Evolutionary conservation across 1,140 invertebrate genomes (phyloP).

Genomic region (Plectus sambesii): DNA sequence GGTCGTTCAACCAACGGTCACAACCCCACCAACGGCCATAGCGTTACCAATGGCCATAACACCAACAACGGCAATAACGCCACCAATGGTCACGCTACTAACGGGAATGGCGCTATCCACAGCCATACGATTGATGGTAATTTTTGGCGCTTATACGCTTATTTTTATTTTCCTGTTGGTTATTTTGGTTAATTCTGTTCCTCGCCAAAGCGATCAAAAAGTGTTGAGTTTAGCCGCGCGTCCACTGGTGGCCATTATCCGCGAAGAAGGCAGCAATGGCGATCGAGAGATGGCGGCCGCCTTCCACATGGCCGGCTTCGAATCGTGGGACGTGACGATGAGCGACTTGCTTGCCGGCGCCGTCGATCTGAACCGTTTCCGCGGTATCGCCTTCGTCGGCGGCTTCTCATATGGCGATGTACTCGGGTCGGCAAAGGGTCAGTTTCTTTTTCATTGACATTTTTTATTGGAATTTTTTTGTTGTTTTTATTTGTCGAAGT

Average conservation of each 20-base stretch:
- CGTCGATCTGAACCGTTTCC: slow-evolving; percentile 64
- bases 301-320: slow-evolving; percentile 76
- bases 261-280: slow-evolving; percentile 93
- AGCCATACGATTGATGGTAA: too few relatives aligned
- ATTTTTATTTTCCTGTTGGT: too few relatives aligned
- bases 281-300: slow-evolving; percentile 94
- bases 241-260: slow-evolving; percentile 70
- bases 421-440: slow-evolving; percentile 79
- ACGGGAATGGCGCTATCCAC: too few relatives aligned
- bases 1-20: too few relatives aligned
- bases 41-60: too few relatives aligned
- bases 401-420: slow-evolving; percentile 98
- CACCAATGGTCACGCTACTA: too few relatives aligned
- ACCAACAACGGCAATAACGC: too few relatives aligned
- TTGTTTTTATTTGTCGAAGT: slow-evolving; percentile 1
- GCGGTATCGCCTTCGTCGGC: slow-evolving; percentile 82
- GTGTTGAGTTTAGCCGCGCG: slow-evolving; percentile 44
- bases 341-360: slow-evolving; percentile 62
- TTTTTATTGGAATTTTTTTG: too few relatives aligned
- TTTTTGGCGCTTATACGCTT: too few relatives aligned
- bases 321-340: slow-evolving; percentile 79
- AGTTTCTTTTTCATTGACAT: slow-evolving; percentile 1
- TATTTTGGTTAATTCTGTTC: slow-evolving; percentile 6
- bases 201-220: slow-evolving; percentile 22
- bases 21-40: too few relatives aligned